phyloP scores from a whole-genome alignment of 2,113 vertebrate species.

The Bostrychus sinensis region DNA sequence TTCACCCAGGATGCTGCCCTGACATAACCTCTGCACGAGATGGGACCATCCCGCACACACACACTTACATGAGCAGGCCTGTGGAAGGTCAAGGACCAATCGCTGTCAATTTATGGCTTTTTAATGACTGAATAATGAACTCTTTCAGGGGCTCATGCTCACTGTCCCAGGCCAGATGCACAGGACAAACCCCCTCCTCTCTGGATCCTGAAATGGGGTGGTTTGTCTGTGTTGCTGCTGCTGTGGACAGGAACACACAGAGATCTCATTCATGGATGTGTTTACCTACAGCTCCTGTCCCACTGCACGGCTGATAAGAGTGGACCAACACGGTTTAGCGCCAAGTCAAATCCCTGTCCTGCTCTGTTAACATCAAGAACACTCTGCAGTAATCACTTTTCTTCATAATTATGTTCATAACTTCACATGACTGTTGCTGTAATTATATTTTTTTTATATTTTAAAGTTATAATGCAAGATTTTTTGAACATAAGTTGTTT shows the following conservation, averaged over 20 bases:
- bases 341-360: too few species aligned
- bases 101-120: slow-evolving; percentile 57
- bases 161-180: slow-evolving; percentile 27
- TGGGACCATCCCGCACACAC: slow-evolving; percentile 13
- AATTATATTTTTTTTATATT: too few species aligned
- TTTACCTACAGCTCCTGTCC: slow-evolving; percentile 39
- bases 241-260: slow-evolving; percentile 31
- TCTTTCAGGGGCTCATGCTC: slow-evolving; percentile 39
- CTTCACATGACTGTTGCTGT: too few species aligned
- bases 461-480: too few species aligned
- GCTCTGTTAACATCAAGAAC: too few species aligned
- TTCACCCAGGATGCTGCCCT: slow-evolving; percentile 41
- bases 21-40: slow-evolving; percentile 31
- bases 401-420: too few species aligned
- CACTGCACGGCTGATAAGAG: slow-evolving; percentile 31
- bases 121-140: slow-evolving; percentile 58
- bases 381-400: too few species aligned
- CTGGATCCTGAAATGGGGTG: background rate
- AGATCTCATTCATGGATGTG: slow-evolving; percentile 46
- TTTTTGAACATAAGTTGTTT: too few species aligned
- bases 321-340: too few species aligned
- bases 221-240: background rate
- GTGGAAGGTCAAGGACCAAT: slow-evolving; percentile 17
- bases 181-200: slow-evolving; percentile 24
- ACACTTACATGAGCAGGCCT: slow-evolving; percentile 14